Conservation (phyloP, 2,888 invertebrate genomes). For the Zele albiditarsus region DNA sequence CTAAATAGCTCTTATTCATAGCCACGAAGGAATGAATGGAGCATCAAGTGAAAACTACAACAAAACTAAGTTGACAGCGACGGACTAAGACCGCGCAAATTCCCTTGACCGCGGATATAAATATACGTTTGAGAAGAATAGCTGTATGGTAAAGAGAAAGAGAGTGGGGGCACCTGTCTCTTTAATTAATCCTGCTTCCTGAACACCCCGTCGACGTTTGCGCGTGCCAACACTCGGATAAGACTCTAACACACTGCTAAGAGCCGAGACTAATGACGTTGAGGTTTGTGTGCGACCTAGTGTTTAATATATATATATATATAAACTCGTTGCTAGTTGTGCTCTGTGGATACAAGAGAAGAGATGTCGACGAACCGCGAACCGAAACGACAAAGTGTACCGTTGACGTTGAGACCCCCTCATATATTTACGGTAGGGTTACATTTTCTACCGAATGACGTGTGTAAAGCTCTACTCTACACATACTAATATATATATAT, state of each 20-base stretch:
- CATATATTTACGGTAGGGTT: conserved; percentile 1
- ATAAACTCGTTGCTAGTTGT: not conserved
- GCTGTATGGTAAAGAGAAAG: not conserved
- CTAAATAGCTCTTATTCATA: conserved; percentile 40
- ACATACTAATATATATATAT: too few relatives aligned
- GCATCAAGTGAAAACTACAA: conserved; percentile 18
- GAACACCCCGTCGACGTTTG: conserved; percentile 37
- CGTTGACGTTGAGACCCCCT: conserved; percentile 18
- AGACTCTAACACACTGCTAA: conserved; percentile 22
- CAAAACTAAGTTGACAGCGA: conserved; percentile 14
- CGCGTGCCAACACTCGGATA: conserved; percentile 36
- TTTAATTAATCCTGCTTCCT: conserved; percentile 62
- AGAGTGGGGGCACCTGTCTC: conserved; percentile 61
- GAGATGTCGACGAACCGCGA: conserved; percentile 27
- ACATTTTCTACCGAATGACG: conserved; percentile 11
- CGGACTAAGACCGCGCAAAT: conserved; percentile 21
- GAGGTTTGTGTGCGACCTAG: not conserved
- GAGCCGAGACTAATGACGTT: conserved; percentile 41
- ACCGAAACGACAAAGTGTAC: conserved; percentile 22
- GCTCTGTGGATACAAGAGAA: not conserved
- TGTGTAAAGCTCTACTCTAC: not conserved
- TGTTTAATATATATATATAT: not conserved
- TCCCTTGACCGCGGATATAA: conserved; percentile 40
- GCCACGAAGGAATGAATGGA: conserved; percentile 34
- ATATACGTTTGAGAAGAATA: conserved; percentile 29